These are phyloP conservation scores for Drosophila koepferae DNA, from an alignment of 2,888 invertebrate genomes.

Conservation along the genomic window DNA sequence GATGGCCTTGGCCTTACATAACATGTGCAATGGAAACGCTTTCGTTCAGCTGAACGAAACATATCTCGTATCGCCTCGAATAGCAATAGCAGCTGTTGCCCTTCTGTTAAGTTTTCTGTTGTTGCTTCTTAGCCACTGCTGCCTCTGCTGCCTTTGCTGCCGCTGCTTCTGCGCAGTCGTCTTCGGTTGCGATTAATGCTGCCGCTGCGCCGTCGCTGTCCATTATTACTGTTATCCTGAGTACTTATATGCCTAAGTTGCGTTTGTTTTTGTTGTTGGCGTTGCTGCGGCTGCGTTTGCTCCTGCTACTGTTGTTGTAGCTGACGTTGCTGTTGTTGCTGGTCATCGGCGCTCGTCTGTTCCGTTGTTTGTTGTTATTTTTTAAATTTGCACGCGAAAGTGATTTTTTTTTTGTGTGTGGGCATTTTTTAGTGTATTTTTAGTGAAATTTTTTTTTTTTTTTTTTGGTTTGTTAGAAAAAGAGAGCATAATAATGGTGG, in stretches of 20 bases:
- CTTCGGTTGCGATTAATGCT: slow-evolving; percentile 38
- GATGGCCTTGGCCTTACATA: slow-evolving; percentile 9
- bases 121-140: neutral
- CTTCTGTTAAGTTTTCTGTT: neutral
- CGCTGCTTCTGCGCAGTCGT: slow-evolving; percentile 19
- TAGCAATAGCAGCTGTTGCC: neutral
- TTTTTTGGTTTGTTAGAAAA: slow-evolving; percentile 27
- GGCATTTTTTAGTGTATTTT: slow-evolving; percentile 1
- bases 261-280: slow-evolving; percentile 22
- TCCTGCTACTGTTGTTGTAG: slow-evolving; percentile 56
- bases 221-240: slow-evolving; percentile 40
- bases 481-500: slow-evolving; percentile 53
- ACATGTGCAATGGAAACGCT: slow-evolving; percentile 7
- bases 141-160: neutral
- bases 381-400: slow-evolving; percentile 7
- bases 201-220: slow-evolving; percentile 3
- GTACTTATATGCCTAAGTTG: slow-evolving; percentile 40
- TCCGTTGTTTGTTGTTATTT: slow-evolving; percentile 4
- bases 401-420: slow-evolving; percentile 4
- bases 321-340: slow-evolving; percentile 49
- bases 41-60: slow-evolving; percentile 1
- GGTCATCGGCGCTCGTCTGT: slow-evolving; percentile 85
- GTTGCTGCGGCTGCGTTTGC: slow-evolving; percentile 4
- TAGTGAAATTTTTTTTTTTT: slow-evolving; percentile 4
- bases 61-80: neutral